Evolutionary conservation across 2,113 vertebrate species (phyloP), one percentile per base, ranked within the genome.

Genomic region (Phyllostomus hastatus): DNA sequence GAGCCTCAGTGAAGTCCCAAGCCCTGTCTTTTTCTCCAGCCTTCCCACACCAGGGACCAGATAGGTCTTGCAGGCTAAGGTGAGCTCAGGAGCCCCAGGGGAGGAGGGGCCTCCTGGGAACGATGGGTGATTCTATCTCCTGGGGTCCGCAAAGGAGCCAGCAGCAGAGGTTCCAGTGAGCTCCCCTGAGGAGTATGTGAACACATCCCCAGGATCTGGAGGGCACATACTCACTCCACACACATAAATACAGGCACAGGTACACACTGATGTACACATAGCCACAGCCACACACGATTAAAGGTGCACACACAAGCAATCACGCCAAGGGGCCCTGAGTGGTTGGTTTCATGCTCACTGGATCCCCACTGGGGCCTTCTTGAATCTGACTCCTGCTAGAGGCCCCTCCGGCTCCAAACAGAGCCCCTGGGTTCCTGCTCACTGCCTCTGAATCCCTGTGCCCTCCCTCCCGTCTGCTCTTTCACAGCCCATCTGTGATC

Each of bases 401-500:
- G 16, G 43, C 41, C 41, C 72, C 28, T 67, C 54, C 52, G 83
- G 10, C 15, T 96, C 81, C 31, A 92, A 88, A 66, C 31, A 85
- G 82, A 92, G 16, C 4, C 38, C 26, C 14, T n/a, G 7, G 33
- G 10, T 26, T 50, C 75, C 28, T 92, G 26, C 48, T 41, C 15
- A 20, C 59, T 88, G 12, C 10, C 33, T 89, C 70, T n/a, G 3
- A 87, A 48, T 50, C 7, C 24, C 31, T 78, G 22, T 35, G 26
- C 64, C 35, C 33, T 73, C 15, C 57, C 24, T 79, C 28, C 33
- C n/a, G 43, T 70, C 48, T 57, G 95, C 41, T 94, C 83, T 86
- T 70, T 80, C 76, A 88, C 90, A 98, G 98, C 97, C 97, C 52
- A 50, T 97, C 85, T 98, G 97, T 90, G 97, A 98, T 38, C 97